phyloP scores from a whole-genome alignment of 2,113 vertebrate genomes.

The Ranitomeya variabilis region DNA sequence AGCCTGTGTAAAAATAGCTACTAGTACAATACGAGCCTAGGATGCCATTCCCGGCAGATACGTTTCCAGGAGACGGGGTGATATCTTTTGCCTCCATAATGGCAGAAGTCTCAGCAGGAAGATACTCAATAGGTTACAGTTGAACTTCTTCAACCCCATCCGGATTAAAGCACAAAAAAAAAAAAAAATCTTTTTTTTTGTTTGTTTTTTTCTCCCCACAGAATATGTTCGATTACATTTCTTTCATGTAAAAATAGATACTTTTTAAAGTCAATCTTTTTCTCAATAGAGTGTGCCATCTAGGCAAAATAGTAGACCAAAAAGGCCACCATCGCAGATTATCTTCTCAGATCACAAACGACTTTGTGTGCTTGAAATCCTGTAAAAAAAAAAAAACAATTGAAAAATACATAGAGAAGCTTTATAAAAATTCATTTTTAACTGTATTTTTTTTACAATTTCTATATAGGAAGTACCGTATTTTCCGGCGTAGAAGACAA shows the following conservation, averaged over 20 bases:
- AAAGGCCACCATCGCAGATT: constrained; percentile 20
- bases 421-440: neutral
- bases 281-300: constrained; percentile 27
- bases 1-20: constrained; percentile 12
- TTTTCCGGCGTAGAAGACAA: too few species aligned
- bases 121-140: neutral
- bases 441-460: too few species aligned
- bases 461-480: too few species aligned
- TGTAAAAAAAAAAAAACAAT: constrained; percentile 64
- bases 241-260: constrained; percentile 53
- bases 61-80: neutral
- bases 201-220: neutral
- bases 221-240: constrained; percentile 27
- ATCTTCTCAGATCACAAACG: constrained; percentile 92
- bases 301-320: neutral
- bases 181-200: neutral
- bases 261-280: constrained; percentile 39
- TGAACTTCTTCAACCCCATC: neutral
- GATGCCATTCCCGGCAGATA: neutral
- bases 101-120: neutral
- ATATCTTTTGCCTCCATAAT: neutral
- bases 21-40: neutral
- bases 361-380: constrained; percentile 98
- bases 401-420: neutral
- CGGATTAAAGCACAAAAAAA: constrained; percentile 19